A percentile compares a stretch with the other conserved stretches of the same genome.
phyloP scores from a whole-genome alignment of 1,140 invertebrate genomes.

The Caenorhabditis latens region DNA sequence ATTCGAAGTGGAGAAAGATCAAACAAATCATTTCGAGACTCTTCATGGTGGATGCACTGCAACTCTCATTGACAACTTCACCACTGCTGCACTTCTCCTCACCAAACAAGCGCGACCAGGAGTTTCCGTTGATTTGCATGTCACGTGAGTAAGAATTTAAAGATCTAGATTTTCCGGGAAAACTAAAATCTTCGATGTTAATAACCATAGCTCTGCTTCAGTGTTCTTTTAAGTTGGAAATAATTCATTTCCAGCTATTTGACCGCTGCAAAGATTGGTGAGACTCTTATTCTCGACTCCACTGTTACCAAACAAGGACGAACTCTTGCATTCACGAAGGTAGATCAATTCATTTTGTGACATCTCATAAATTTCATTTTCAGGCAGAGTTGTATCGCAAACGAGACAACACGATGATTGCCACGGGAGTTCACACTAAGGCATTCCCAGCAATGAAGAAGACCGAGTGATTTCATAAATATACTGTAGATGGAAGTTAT shows the following conservation, averaged over 20 bases:
- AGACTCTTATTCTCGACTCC: slow-evolving; percentile 86
- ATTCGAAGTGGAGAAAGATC: slow-evolving; percentile 60
- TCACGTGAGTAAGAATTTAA: slow-evolving; percentile 77
- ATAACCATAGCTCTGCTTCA: too few relatives aligned
- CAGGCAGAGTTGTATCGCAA: slow-evolving; percentile 65
- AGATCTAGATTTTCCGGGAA: background rate
- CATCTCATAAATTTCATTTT: background rate
- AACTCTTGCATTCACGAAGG: slow-evolving; percentile 83
- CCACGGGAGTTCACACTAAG: slow-evolving; percentile 65
- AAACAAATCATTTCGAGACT: slow-evolving; percentile 78
- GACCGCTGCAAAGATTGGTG: slow-evolving; percentile 84
- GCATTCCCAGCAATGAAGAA: slow-evolving; percentile 62
- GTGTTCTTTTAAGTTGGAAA: too few relatives aligned
- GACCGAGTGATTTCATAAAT: background rate
- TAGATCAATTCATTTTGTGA: background rate
- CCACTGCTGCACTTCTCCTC: slow-evolving; percentile 83
- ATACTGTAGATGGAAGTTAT: background rate
- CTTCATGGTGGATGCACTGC: slow-evolving; percentile 88
- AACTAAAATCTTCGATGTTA: background rate
- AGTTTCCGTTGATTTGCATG: slow-evolving; percentile 84
- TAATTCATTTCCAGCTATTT: slow-evolving; percentile 79
- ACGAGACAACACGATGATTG: slow-evolving; percentile 61
- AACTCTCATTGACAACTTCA: slow-evolving; percentile 86
- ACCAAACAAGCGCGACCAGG: slow-evolving; percentile 80
- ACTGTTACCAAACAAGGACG: slow-evolving; percentile 85